Conservation (phyloP, 1,140 invertebrate species). For the Drosophila arawakana region DNA sequence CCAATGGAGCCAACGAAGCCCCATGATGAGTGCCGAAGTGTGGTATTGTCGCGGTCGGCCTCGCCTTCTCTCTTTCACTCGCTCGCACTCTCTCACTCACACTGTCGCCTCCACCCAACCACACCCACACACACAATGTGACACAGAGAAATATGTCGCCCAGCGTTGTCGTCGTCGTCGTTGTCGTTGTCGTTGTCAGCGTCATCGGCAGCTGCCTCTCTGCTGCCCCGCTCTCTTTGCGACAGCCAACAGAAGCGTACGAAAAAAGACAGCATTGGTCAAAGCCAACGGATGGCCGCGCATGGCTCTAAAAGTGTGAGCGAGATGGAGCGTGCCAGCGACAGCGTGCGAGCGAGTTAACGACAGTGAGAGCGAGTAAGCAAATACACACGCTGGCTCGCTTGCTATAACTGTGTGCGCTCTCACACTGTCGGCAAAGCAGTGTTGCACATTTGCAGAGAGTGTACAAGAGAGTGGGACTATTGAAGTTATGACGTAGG, state of each 20-base stretch:
- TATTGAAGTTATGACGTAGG: neutral
- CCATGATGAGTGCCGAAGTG: constrained; percentile 45
- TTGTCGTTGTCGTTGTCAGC: neutral
- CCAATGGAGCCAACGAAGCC: constrained; percentile 47
- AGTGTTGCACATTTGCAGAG: constrained; percentile 24
- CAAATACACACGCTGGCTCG: constrained; percentile 2
- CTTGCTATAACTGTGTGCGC: constrained; percentile 16
- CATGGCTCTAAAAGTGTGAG: constrained; percentile 55
- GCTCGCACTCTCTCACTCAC: neutral
- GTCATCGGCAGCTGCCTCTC: neutral
- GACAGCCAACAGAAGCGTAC: constrained; percentile 47
- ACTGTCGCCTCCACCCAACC: neutral
- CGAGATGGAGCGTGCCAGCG: constrained; percentile 10
- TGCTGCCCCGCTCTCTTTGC: constrained; percentile 1
- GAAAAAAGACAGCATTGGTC: constrained; percentile 69
- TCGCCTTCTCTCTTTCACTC: neutral
- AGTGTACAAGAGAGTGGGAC: neutral
- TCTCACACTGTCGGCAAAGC: constrained; percentile 45
- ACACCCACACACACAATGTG: constrained; percentile 36
- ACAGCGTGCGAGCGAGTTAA: constrained; percentile 1
- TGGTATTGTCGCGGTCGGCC: constrained; percentile 51
- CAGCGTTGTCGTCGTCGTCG: constrained; percentile 17
- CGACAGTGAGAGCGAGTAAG: constrained; percentile 16
- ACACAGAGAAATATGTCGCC: constrained; percentile 75
- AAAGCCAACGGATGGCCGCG: constrained; percentile 67